phyloP scores from a whole-genome alignment of 2,888 invertebrate species.

The Ophion obscuratus region DNA sequence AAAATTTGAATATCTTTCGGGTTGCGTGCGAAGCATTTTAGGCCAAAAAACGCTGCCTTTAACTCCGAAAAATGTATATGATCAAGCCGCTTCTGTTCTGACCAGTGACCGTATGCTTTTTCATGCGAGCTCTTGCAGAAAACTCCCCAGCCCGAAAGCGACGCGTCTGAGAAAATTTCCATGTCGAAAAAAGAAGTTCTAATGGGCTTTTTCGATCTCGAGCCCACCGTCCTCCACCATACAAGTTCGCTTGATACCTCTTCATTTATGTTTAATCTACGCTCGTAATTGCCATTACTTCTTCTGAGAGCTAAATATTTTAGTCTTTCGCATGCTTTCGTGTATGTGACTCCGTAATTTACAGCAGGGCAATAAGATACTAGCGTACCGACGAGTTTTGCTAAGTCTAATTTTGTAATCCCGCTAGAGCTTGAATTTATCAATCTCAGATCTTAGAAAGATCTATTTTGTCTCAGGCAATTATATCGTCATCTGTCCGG shows the following conservation, averaged over 20 bases:
- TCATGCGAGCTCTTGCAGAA: slow-evolving; percentile 6
- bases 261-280: slow-evolving; percentile 1
- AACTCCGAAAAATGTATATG: too few species aligned
- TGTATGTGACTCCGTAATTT: slow-evolving; percentile 37
- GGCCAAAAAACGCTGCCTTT: too few species aligned
- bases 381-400: slow-evolving; percentile 32
- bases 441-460: neutral
- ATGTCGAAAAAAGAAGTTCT: slow-evolving; percentile 24
- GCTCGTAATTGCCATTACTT: slow-evolving; percentile 10
- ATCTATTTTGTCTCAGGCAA: slow-evolving; percentile 30
- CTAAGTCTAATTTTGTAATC: slow-evolving; percentile 38
- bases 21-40: too few species aligned
- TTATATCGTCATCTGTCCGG: slow-evolving; percentile 33
- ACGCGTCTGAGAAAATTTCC: slow-evolving; percentile 62
- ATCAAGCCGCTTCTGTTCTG: too few species aligned
- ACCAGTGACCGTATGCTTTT: too few species aligned
- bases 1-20: too few species aligned
- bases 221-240: slow-evolving; percentile 40
- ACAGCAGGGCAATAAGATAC: slow-evolving; percentile 30
- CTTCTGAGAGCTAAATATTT: slow-evolving; percentile 24
- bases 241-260: neutral
- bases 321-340: slow-evolving; percentile 24
- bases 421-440: neutral
- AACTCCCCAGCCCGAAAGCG: slow-evolving; percentile 38
- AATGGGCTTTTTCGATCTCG: slow-evolving; percentile 31